Base-by-base conservation (phyloP, 2,113 vertebrate species). In the Tachysurus vachellii region DNA sequence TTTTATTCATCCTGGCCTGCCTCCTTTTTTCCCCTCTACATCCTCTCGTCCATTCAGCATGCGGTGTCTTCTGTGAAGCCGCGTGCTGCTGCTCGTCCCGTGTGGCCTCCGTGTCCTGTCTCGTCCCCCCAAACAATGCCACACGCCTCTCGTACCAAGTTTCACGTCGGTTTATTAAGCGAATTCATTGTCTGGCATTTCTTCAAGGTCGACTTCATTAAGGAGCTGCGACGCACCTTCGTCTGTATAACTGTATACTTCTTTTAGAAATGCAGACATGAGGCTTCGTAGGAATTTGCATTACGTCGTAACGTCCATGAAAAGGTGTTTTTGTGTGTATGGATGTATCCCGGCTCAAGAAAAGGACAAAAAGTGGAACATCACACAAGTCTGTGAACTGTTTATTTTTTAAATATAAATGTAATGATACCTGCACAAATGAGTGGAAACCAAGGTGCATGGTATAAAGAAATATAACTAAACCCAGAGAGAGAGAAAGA, bases 1-100 rank as follows among this genome's bases (percentile, higher is more conserved):
- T 94, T 94, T 94, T 94, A 94, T 95, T 95, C 93, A 95, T 94
- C 92, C 90, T 91, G 90, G 36, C 87, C 92, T 83, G 56, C 85
- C 83, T 88, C 90, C 88, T 87, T 89, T 90, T 8, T 12, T 9
- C 42, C 68, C 73, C 11, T 91, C 88, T 90, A 93, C 88, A 93
- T 92, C 92, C 89, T 90, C 89, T 80, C 90, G 89, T 94, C 93
- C 95, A 94, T 95, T 94, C 94, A 93, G 94, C 89, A 94, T 92
- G 94, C 77, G 75, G 89, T 86, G 86, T 75, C 85, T 89, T 80
- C 86, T 85, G 77, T 88, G 89, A 86, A 92, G 89, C 83, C 36
- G 54, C 75, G 70, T 80, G 82, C 83, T 53, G 54, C 79, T 85
- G 82, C 85, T 79, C 66, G 88, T 91, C 83, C 87, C 87, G 89